Base-by-base conservation (phyloP, 2,797 vertebrate species). In the Sciaenops ocellatus region DNA sequence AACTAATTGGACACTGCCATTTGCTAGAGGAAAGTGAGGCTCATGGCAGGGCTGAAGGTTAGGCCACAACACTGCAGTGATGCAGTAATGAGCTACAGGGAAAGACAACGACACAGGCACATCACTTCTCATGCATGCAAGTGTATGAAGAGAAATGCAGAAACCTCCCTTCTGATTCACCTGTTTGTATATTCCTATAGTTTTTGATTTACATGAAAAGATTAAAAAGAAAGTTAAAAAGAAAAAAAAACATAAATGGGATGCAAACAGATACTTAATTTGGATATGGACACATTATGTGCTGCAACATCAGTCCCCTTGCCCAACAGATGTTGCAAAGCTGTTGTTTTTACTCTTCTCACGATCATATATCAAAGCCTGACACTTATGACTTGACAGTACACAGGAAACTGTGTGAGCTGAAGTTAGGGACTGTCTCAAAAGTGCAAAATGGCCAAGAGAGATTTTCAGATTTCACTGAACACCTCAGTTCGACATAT, bases 1-100 rank as follows among this genome's bases (percentile, higher is more conserved):
- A 92, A 87, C 86, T 92, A 93, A 94, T 92, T 93, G 90, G 89
- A 91, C 89, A 67, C 68, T 87, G 83, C 89, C 82, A 91, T 92
- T 88, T 91, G 80, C 83, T 50, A 6, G 74, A 76, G 70, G 52
- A 84, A 82, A 80, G 79, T 28, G 65, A 81, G 60, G 78, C 79
- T 85, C 5, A 28, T 76, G 78, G 77, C 73, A 16, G 34, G 50
- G 68, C 80, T 80, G 67, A 91, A 85, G 77, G 83, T 85, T 85
- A 48, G 73, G 55, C 76, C 69, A 61, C 78, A 75, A 75, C 67
- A 66, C 72, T 69, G 71, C 73, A 66, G 83, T 71, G 84, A 89
- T 87, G 80, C 78, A 86, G 68, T 90, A 89, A 92, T 84, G 83
- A 92, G 78, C 68, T 74, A 68, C 61, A 47, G 71, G 62, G 69